Conservation (phyloP, 1,140 invertebrate species). For the Papilio aristodemus region DNA sequence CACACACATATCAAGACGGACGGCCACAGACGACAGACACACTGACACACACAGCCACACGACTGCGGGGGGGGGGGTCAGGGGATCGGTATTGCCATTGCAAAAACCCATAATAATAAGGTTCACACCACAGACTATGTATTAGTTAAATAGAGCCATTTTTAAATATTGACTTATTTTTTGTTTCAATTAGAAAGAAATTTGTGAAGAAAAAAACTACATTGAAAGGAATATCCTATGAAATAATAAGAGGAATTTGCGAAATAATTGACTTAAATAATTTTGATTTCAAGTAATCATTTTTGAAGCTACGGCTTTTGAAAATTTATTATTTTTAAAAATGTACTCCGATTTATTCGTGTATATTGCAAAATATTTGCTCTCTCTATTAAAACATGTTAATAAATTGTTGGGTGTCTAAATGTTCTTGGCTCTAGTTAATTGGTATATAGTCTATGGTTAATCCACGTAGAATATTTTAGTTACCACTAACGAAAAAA, state of each 20-base stretch:
- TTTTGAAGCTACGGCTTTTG: no score
- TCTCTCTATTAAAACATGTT: no score
- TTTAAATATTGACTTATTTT: background rate
- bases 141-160: background rate
- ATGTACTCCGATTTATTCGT: no score
- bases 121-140: slow-evolving; percentile 27
- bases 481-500: slow-evolving; percentile 31
- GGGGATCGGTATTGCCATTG: slow-evolving; percentile 58
- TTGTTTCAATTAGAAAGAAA: no score
- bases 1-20: slow-evolving; percentile 78
- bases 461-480: slow-evolving; percentile 8
- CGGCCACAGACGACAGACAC: slow-evolving; percentile 48
- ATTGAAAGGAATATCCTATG: no score
- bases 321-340: no score
- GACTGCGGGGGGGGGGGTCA: slow-evolving; percentile 55
- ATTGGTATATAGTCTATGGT: slow-evolving; percentile 23
- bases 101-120: slow-evolving; percentile 40
- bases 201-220: no score
- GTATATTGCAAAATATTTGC: no score
- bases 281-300: slow-evolving; percentile 15
- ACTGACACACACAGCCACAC: slow-evolving; percentile 72
- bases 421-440: background rate
- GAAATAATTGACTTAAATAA: no score
- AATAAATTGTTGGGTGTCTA: no score
- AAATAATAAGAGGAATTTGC: no score